Evolutionary conservation across 30 jellyfish, hydroid and myxozoan genomes (phyloP).

Genomic region (Nemopilema nomurai): DNA sequence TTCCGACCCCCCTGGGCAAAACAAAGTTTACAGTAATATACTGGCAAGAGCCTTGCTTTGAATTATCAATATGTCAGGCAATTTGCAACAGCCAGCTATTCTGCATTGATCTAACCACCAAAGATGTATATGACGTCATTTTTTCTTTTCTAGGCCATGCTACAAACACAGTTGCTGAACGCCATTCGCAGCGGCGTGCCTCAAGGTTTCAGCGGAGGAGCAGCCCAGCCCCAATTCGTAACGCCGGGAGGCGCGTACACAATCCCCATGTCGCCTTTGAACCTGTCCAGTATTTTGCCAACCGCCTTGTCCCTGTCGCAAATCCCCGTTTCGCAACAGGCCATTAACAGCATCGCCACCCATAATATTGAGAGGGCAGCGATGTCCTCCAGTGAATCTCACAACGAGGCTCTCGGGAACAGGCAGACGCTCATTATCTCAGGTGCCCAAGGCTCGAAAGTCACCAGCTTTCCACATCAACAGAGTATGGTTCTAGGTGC

Average conservation of each 20-base stretch:
- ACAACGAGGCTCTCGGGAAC: not conserved
- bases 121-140: too few relatives aligned
- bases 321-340: constrained; percentile 61
- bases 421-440: not conserved
- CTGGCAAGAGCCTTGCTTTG: too few relatives aligned
- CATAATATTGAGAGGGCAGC: not conserved
- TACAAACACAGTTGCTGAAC: constrained; percentile 49
- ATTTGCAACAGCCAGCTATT: too few relatives aligned
- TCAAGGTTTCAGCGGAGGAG: constrained; percentile 9
- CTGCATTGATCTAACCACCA: too few relatives aligned
- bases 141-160: constrained; percentile 10
- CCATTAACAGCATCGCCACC: constrained; percentile 26
- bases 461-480: not conserved
- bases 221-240: constrained; percentile 60
- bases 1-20: too few relatives aligned
- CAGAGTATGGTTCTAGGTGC: not conserved
- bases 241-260: constrained; percentile 58
- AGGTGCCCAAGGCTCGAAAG: not conserved
- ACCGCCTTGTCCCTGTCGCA: constrained; percentile 71
- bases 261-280: constrained; percentile 63
- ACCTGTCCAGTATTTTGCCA: constrained; percentile 65
- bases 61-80: too few relatives aligned
- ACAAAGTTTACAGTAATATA: too few relatives aligned
- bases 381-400: constrained; percentile 5
- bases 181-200: constrained; percentile 67